Evolutionary conservation across 2,113 vertebrate species (phyloP).

Genomic region (Guaruba guarouba): DNA sequence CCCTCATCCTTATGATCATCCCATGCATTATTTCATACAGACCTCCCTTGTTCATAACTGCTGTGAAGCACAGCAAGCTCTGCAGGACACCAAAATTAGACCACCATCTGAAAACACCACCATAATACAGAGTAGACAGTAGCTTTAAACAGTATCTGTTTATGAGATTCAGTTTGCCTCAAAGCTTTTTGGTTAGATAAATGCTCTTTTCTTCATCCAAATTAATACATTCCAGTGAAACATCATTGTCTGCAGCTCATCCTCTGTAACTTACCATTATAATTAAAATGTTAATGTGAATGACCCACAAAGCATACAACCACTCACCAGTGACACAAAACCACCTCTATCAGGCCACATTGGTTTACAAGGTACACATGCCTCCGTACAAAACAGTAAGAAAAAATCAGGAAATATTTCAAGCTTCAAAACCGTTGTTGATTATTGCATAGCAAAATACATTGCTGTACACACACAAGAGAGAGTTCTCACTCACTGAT

Average conservation of each 20-base stretch:
- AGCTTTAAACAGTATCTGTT: constrained; percentile 30
- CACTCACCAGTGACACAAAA: background rate
- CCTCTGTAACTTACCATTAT: constrained; percentile 17
- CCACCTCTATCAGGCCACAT: background rate
- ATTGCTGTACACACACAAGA: background rate
- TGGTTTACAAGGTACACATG: background rate
- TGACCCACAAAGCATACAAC: background rate
- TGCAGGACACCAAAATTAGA: background rate
- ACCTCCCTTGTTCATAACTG: background rate
- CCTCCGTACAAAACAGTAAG: background rate
- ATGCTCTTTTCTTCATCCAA: constrained; percentile 23
- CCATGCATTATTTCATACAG: background rate
- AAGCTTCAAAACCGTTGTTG: background rate
- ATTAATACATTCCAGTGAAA: background rate
- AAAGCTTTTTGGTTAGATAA: constrained; percentile 19
- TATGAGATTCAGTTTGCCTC: background rate
- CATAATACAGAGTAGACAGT: background rate
- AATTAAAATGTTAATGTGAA: constrained; percentile 30
- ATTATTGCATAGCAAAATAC: background rate
- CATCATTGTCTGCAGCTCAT: background rate
- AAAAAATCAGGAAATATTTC: background rate
- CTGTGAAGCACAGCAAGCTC: background rate
- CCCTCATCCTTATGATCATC: background rate
- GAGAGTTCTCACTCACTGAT: background rate
- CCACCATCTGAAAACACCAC: background rate